phyloP scores from a whole-genome alignment of 92 coral and sea anemone genomes.

The Umimayanthus kanabou region DNA sequence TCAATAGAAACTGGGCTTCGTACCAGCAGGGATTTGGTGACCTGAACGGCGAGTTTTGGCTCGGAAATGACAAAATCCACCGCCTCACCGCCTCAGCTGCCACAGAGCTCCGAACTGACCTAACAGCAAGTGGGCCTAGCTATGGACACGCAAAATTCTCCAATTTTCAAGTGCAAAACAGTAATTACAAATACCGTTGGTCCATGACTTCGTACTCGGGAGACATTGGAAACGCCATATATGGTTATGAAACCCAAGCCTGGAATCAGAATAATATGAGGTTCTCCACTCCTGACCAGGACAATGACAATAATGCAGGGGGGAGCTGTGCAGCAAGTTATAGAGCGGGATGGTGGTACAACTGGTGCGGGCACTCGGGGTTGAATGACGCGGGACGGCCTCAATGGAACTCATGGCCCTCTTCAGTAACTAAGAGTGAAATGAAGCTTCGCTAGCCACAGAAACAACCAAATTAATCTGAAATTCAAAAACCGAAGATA shows the following conservation, averaged over 20 bases:
- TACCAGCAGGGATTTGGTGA: neutral
- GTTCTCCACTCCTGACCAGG: conserved; percentile 15
- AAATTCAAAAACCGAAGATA: too few species aligned
- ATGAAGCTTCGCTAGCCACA: conserved; percentile 13
- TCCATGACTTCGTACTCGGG: neutral
- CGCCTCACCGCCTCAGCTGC: too few species aligned
- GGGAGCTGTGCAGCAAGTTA: neutral
- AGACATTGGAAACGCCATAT: conserved; percentile 9
- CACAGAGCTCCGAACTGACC: neutral
- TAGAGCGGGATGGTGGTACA: conserved; percentile 10
- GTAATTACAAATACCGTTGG: neutral
- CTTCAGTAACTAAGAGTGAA: neutral
- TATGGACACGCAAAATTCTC: too few species aligned
- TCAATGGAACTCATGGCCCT: neutral
- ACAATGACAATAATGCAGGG: neutral
- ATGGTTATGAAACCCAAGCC: neutral
- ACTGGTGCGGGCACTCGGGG: neutral
- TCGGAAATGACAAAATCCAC: neutral
- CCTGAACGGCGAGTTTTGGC: neutral
- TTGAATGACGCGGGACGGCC: neutral
- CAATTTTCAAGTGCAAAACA: too few species aligned
- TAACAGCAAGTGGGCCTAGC: too few species aligned
- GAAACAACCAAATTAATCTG: too few species aligned
- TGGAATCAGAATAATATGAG: neutral
- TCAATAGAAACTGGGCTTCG: neutral